Evolutionary conservation across 2,113 vertebrate species (phyloP).

Genomic region (Onychostruthus taczanowskii): DNA sequence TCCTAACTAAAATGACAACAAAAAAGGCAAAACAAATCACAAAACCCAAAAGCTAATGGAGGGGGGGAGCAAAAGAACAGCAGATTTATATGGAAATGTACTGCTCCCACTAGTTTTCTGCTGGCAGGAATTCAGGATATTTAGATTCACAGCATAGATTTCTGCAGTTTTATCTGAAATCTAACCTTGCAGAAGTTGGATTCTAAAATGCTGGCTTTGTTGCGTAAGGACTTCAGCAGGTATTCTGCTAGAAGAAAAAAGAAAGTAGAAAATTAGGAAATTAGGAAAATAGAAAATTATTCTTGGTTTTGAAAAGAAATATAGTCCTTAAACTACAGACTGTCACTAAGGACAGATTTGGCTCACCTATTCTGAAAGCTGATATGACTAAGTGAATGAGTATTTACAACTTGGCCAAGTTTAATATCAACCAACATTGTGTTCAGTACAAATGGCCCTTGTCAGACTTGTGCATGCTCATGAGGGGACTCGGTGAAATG

Average conservation of each 20-base stretch:
- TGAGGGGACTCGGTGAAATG: background rate
- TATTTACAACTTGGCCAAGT: background rate
- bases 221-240: background rate
- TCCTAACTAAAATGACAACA: background rate
- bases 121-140: background rate
- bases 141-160: background rate
- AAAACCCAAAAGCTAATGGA: background rate
- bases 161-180: conserved; percentile 7
- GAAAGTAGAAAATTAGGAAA: background rate
- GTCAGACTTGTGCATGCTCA: background rate
- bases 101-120: background rate
- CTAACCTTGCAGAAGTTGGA: background rate
- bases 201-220: background rate
- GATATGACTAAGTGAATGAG: background rate
- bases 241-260: background rate
- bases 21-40: background rate
- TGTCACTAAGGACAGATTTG: background rate
- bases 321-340: background rate
- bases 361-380: background rate
- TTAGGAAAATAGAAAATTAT: background rate
- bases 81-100: background rate
- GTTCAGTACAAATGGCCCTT: background rate
- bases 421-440: background rate
- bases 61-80: background rate
- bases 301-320: background rate